phyloP scores from a whole-genome alignment of 2,888 invertebrate genomes.

The Rapana venosa region DNA sequence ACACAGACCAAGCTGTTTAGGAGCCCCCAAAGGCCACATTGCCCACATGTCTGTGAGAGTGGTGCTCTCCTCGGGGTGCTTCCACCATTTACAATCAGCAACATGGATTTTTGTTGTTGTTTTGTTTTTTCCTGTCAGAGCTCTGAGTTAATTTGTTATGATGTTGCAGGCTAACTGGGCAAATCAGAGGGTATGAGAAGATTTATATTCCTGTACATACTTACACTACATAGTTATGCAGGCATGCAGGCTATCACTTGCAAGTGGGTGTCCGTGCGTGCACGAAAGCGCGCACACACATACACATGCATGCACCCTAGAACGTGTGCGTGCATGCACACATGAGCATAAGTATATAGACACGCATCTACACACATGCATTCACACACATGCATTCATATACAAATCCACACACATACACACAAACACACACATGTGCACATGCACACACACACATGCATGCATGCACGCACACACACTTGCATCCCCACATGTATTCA shows the following conservation, averaged over 20 bases:
- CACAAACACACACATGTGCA: too few relatives aligned
- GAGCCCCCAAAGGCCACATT: too few relatives aligned
- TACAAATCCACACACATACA: neutral
- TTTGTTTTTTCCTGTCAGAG: too few relatives aligned
- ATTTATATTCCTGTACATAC: too few relatives aligned
- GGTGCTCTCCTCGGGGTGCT: too few relatives aligned
- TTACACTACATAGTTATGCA: neutral
- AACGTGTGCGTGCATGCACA: too few relatives aligned
- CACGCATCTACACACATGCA: neutral
- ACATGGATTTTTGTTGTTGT: too few relatives aligned
- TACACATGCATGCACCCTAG: neutral
- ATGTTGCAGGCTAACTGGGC: too few relatives aligned
- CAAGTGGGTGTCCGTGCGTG: neutral
- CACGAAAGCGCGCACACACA: neutral
- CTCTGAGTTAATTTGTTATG: neutral
- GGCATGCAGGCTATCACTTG: neutral
- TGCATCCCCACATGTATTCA: neutral
- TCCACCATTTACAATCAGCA: too few relatives aligned
- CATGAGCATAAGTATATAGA: neutral
- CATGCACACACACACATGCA: constrained; percentile 8
- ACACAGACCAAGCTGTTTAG: too few relatives aligned
- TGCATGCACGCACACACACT: neutral
- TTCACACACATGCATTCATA: constrained; percentile 3
- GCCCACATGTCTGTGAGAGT: too few relatives aligned
- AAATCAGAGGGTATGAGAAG: too few relatives aligned